Conservation (phyloP, 2,888 invertebrate genomes). For the Crioceris asparagi region DNA sequence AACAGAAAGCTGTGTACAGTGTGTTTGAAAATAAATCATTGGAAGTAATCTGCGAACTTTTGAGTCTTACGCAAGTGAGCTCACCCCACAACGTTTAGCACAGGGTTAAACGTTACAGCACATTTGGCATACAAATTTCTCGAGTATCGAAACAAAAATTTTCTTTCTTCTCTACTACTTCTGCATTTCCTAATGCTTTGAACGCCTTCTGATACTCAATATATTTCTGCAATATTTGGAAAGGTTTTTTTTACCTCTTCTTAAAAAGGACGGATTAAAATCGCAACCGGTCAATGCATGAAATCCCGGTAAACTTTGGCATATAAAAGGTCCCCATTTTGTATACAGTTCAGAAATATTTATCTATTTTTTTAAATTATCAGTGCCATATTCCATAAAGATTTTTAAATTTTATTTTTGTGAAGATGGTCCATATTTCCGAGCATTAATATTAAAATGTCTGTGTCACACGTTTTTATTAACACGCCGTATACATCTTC, state of each 20-base stretch:
- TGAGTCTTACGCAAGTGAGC: no score
- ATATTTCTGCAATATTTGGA: slow-evolving; percentile 4
- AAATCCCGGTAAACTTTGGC: no score
- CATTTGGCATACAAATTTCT: slow-evolving; percentile 7
- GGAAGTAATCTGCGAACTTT: no score
- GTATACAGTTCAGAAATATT: slow-evolving; percentile 3
- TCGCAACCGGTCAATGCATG: background rate
- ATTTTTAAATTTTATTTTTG: slow-evolving; percentile 7
- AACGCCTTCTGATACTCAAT: slow-evolving; percentile 8
- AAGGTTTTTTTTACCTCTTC: slow-evolving; percentile 6
- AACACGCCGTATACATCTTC: slow-evolving; percentile 6
- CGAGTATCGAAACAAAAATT: slow-evolving; percentile 5
- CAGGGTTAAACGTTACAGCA: no score
- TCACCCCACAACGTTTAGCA: no score
- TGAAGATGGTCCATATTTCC: slow-evolving; percentile 6
- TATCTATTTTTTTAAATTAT: slow-evolving; percentile 4
- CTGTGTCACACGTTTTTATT: slow-evolving; percentile 7
- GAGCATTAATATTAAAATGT: slow-evolving; percentile 8
- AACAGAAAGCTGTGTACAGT: no score
- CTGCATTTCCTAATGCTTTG: slow-evolving; percentile 5
- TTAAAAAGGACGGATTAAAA: slow-evolving; percentile 2
- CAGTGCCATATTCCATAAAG: slow-evolving; percentile 6
- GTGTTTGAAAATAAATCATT: no score
- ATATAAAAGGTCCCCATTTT: slow-evolving; percentile 6
- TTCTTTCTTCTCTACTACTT: slow-evolving; percentile 4